Percentiles rank a stretch among this genome's conserved stretches.
Conservation (phyloP, 1,140 invertebrate species). For the Aphelinus certus region DNA sequence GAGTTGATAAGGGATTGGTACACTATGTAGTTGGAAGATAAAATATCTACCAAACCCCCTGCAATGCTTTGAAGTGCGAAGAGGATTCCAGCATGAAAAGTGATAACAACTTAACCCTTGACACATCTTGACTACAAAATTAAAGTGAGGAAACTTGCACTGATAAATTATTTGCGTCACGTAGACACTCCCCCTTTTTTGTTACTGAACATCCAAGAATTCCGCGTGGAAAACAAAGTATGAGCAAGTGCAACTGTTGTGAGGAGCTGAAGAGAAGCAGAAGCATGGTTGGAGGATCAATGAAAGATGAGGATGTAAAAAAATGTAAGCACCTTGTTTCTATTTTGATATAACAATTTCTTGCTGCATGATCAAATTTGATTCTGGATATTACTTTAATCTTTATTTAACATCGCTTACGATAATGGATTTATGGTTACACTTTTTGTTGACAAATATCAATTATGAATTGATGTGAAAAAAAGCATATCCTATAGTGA, state of each 20-base stretch:
- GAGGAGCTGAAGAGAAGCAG: not conserved
- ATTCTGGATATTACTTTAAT: too few species aligned
- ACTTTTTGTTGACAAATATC: too few species aligned
- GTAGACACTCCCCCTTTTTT: slow-evolving; percentile 18
- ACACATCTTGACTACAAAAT: slow-evolving; percentile 13
- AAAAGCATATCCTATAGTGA: too few species aligned
- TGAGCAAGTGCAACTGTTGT: slow-evolving; percentile 5
- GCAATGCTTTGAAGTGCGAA: not conserved
- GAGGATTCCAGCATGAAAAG: not conserved
- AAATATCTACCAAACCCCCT: not conserved
- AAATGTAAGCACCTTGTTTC: slow-evolving; percentile 2
- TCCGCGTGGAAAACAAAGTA: slow-evolving; percentile 12
- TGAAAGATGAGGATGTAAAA: not conserved
- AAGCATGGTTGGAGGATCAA: not conserved
- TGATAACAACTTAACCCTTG: slow-evolving; percentile 18
- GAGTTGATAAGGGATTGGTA: slow-evolving; percentile 2
- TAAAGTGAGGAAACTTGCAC: slow-evolving; percentile 12
- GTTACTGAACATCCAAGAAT: slow-evolving; percentile 3
- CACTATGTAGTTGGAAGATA: not conserved
- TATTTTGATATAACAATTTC: too few species aligned
- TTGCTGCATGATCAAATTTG: too few species aligned
- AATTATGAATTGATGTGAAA: too few species aligned
- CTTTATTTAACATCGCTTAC: too few species aligned
- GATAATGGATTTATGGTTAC: too few species aligned
- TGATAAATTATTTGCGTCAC: slow-evolving; percentile 31